Conservation (phyloP, 2,113 vertebrate species). For the Progne subis region DNA sequence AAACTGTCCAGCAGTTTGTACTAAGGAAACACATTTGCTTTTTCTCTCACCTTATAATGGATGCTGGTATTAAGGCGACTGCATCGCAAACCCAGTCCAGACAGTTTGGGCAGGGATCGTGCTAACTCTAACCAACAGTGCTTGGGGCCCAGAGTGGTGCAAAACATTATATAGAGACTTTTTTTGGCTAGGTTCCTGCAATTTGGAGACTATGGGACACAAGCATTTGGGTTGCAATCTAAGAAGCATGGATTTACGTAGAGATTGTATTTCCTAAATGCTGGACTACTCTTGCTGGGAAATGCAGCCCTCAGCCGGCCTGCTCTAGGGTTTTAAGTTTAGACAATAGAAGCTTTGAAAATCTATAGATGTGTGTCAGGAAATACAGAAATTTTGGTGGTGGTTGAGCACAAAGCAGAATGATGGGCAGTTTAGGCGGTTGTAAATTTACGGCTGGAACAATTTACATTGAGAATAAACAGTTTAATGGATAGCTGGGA, state of each 20-base stretch:
- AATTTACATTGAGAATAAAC: constrained; percentile 58
- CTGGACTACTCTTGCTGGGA: background rate
- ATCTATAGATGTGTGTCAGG: background rate
- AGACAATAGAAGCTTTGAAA: constrained; percentile 3
- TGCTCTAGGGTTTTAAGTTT: background rate
- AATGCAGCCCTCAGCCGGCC: background rate
- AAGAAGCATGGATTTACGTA: background rate
- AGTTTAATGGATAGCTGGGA: constrained; percentile 52
- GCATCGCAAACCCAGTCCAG: background rate
- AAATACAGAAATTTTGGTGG: background rate
- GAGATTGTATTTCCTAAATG: background rate
- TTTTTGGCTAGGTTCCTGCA: background rate
- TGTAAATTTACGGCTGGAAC: constrained; percentile 54
- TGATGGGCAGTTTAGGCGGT: background rate
- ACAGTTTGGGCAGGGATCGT: background rate
- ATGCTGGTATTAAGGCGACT: background rate
- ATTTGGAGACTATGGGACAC: background rate
- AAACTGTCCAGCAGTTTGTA: background rate
- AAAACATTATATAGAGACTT: background rate
- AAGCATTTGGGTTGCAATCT: background rate
- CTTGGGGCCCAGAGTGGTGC: background rate
- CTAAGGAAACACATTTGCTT: background rate
- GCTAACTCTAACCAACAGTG: background rate
- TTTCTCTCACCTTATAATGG: background rate
- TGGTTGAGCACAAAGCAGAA: background rate